Conservation (phyloP, 2,113 vertebrate species). For the Empidonax alnorum region DNA sequence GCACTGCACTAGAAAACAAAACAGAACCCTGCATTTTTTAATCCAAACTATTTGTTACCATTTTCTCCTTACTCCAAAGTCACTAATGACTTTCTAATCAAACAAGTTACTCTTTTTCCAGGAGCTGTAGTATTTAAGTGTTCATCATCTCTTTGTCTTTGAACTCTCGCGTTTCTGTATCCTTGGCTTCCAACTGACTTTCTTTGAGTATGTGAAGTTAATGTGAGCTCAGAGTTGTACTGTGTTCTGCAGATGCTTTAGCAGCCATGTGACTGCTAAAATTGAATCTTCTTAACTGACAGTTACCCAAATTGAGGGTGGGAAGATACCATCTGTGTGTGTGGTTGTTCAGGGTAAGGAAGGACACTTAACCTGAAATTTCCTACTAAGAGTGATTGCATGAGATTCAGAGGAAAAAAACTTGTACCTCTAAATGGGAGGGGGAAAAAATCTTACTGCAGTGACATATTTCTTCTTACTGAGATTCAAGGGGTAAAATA, state of each 20-base stretch:
- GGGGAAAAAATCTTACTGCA: neutral
- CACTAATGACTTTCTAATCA: neutral
- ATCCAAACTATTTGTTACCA: neutral
- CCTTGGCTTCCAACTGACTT: neutral
- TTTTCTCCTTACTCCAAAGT: neutral
- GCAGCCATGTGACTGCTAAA: neutral
- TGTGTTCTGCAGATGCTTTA: neutral
- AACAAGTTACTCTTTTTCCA: neutral
- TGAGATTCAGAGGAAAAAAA: neutral
- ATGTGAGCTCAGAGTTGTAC: neutral
- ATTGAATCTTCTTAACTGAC: neutral
- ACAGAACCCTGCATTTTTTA: neutral
- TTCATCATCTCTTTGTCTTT: neutral
- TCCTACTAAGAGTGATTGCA: neutral
- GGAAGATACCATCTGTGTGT: neutral
- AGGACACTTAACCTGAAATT: neutral
- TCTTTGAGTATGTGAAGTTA: neutral
- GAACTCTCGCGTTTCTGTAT: neutral
- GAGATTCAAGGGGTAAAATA: neutral
- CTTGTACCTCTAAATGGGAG: neutral
- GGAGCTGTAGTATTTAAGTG: neutral
- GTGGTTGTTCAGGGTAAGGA: neutral
- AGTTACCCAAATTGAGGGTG: neutral
- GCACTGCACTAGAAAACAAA: neutral
- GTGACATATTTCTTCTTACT: neutral